Conservation (phyloP, 2,797 vertebrate genomes). For the Muraenolepis orangiensis region DNA sequence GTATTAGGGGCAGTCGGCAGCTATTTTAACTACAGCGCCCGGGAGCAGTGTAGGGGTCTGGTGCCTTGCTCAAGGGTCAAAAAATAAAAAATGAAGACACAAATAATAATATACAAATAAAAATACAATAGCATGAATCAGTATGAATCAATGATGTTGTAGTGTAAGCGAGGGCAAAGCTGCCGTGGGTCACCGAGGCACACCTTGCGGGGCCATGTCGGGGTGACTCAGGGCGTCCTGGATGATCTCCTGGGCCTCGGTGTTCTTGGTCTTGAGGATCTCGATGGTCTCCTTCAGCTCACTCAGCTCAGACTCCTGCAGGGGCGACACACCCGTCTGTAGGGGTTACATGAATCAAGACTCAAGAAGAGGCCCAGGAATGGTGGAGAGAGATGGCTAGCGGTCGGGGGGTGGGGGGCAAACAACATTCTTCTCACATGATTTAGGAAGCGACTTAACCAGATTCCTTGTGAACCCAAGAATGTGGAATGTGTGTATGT, state of each 20-base stretch:
- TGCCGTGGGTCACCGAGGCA: background rate
- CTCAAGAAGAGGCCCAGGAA: background rate
- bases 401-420: too few relatives aligned
- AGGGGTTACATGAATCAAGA: background rate
- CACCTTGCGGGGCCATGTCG: constrained; percentile 85
- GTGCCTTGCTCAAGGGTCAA: too few relatives aligned
- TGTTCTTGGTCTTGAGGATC: constrained; percentile 88
- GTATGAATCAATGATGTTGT: background rate
- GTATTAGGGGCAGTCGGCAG: too few relatives aligned
- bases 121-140: background rate
- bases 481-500: background rate
- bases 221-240: constrained; percentile 86
- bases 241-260: constrained; percentile 91
- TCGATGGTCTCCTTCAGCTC: constrained; percentile 95
- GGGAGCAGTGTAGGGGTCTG: too few relatives aligned
- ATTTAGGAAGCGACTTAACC: background rate
- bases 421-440: background rate
- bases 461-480: background rate
- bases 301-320: constrained; percentile 87
- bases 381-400: too few relatives aligned
- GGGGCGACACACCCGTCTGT: constrained; percentile 8
- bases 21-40: too few relatives aligned
- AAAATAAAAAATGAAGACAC: too few relatives aligned
- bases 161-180: background rate
- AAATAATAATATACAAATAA: too few relatives aligned